A percentile compares a stretch with the other conserved stretches of the same genome.
These are phyloP conservation scores for Pseudococcus viburni DNA, from an alignment of 2,888 invertebrate genomes.

Conservation along the genomic window DNA sequence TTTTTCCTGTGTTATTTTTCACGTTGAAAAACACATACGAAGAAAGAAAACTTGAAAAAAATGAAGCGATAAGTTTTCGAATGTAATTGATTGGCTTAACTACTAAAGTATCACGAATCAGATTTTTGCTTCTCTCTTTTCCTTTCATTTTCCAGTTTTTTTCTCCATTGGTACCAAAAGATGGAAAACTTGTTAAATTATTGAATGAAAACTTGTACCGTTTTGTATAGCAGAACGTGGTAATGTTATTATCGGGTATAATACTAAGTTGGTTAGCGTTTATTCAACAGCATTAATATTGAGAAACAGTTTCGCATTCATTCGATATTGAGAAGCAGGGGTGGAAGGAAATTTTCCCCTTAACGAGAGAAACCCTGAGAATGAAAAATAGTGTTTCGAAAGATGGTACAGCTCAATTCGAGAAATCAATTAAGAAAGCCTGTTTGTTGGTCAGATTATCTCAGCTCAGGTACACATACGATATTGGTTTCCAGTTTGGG, in stretches of 20 bases:
- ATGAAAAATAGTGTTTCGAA: not conserved
- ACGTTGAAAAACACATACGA: not conserved
- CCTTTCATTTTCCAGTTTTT: not conserved
- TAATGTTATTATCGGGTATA: slow-evolving; percentile 18
- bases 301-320: not conserved
- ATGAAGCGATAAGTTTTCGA: not conserved
- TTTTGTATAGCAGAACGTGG: slow-evolving; percentile 4
- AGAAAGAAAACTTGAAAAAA: not conserved
- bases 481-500: no score
- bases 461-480: not conserved
- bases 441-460: not conserved
- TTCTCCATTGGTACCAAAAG: not conserved
- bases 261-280: slow-evolving; percentile 16
- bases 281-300: slow-evolving; percentile 5
- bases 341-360: not conserved
- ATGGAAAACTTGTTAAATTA: not conserved
- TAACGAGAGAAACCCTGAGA: not conserved
- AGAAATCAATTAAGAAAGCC: not conserved
- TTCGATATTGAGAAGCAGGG: not conserved
- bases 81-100: slow-evolving; percentile 55
- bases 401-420: not conserved
- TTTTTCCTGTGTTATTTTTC: not conserved
- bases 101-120: slow-evolving; percentile 60
- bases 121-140: not conserved
- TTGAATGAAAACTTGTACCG: not conserved